These are phyloP conservation scores for Neoscelio sp. DNA, from an alignment of 2,888 invertebrate genomes.

Conservation along the genomic window DNA sequence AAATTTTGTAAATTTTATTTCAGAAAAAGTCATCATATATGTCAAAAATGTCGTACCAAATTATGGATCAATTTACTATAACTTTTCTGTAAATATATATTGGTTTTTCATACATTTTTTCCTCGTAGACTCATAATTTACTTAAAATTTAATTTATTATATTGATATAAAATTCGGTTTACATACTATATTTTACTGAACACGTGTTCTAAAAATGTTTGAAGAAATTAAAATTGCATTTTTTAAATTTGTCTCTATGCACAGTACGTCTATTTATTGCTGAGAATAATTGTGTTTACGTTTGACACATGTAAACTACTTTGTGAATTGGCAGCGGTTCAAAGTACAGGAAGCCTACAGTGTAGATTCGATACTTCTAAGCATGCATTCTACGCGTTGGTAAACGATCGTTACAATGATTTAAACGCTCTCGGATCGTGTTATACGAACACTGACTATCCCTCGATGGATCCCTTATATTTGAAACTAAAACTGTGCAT, in stretches of 20 bases:
- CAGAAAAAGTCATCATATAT: too few species aligned
- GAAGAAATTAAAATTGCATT: too few species aligned
- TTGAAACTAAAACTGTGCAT: conserved; percentile 20
- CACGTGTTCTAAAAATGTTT: too few species aligned
- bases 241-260: not conserved
- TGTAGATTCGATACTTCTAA: conserved; percentile 43
- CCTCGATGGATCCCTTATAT: conserved; percentile 40
- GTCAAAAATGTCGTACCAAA: too few species aligned
- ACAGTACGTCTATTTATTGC: conserved; percentile 30
- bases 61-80: too few species aligned
- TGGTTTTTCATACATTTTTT: too few species aligned
- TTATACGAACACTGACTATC: conserved; percentile 33
- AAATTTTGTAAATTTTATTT: too few species aligned
- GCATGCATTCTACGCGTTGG: conserved; percentile 44
- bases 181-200: too few species aligned
- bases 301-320: conserved; percentile 38
- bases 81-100: too few species aligned
- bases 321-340: conserved; percentile 51
- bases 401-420: conserved; percentile 60
- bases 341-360: conserved; percentile 42
- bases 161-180: too few species aligned
- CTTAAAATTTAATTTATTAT: too few species aligned
- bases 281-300: conserved; percentile 53
- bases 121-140: too few species aligned
- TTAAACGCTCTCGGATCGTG: conserved; percentile 51